Evolutionary conservation across 2,797 vertebrate genomes (phyloP), one percentile per base, ranked within the genome.

Genomic region (Mormyrops attenuatus): DNA sequence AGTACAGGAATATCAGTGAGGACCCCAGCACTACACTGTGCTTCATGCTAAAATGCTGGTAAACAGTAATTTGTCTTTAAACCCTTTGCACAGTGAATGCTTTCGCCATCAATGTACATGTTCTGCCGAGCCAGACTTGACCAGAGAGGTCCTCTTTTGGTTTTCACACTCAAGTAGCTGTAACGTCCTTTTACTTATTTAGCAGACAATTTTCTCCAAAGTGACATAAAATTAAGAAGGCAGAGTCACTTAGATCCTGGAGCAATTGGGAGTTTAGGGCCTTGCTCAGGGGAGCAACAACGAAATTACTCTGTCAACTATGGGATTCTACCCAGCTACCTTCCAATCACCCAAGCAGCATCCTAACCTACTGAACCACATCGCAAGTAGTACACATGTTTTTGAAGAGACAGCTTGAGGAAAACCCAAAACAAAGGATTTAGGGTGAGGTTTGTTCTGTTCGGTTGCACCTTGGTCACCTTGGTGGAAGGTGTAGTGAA

Each of bases 381-480:
- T 26, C 11, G 22, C 60, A 73, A 73, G 66, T 13, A 38, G 17
- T 38, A 73, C 22, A 69, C 3, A 0, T 15, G 17, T 82, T n/a
- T 82, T 20, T 47, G 77, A 73, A 34, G 66, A 73, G 66, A 13
- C 66, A 13, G 66, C 66, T 73, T 73, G 30, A 73, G 66, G 13
- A 38, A 73, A 15, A 38, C 3, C 9, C 30, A 15, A 66, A 66
- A 11, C 6, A 91, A 93, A 92, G 44, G 0, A 15, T 85, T 57
- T 20, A 2, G 60, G 80, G 90, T 93, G 94, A 93, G 93, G 22
- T 91, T 92, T 94, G 92, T 93, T 94, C 88, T 91, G 91, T 94
- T 94, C 92, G 92, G 90, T 52, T 89, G 88, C 84, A 93, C 91
- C 92, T 92, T 90, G 91, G 26, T 30, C 26, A 30, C 26, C 26